phyloP scores from a whole-genome alignment of 2,113 vertebrate genomes.

The Fulmarus glacialis region DNA sequence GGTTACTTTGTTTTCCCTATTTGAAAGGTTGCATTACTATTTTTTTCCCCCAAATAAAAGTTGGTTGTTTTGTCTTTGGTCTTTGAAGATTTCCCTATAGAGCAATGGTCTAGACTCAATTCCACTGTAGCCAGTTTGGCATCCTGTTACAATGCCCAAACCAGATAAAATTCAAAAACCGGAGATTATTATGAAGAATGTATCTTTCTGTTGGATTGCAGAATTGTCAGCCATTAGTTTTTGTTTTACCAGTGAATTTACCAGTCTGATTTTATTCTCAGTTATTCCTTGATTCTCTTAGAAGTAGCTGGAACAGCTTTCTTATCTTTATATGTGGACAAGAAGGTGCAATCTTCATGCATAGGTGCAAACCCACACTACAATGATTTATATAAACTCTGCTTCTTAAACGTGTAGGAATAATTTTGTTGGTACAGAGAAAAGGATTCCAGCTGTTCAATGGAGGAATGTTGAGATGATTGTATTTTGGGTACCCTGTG shows the following conservation, averaged over 20 bases:
- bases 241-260: not conserved
- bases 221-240: not conserved
- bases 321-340: not conserved
- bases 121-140: not conserved
- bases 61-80: not conserved
- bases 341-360: not conserved
- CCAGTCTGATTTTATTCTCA: not conserved
- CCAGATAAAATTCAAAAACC: not conserved
- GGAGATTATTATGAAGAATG: not conserved
- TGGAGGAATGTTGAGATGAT: not conserved
- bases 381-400: not conserved
- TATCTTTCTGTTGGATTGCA: not conserved
- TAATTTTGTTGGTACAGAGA: not conserved
- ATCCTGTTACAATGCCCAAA: not conserved
- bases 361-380: not conserved
- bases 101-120: not conserved
- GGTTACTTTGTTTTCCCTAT: not conserved
- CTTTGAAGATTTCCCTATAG: not conserved
- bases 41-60: not conserved
- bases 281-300: not conserved
- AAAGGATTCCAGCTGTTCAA: not conserved
- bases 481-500: slow-evolving; percentile 5
- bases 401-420: not conserved
- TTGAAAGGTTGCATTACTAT: not conserved
- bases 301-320: not conserved